Percentiles rank a stretch among this genome's conserved stretches.
Evolutionary conservation across 2,888 invertebrate species (phyloP).

Genomic region (Drosophila trichaetosa): DNA sequence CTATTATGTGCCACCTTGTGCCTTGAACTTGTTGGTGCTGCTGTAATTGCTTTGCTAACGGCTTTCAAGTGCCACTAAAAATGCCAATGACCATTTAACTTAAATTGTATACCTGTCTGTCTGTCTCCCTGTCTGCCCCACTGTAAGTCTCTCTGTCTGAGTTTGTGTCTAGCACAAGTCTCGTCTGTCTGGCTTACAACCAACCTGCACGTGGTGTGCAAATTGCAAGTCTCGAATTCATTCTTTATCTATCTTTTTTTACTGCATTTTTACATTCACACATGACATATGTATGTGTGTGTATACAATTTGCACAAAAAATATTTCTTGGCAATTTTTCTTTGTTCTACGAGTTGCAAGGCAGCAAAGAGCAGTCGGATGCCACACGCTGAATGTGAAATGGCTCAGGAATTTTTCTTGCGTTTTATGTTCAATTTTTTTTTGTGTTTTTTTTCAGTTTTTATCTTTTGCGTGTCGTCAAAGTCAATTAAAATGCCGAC

Average conservation of each 20-base stretch:
- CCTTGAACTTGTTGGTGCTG: slow-evolving; percentile 42
- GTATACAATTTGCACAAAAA: slow-evolving; percentile 36
- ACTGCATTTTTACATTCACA: slow-evolving; percentile 7
- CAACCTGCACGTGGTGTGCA: slow-evolving; percentile 32
- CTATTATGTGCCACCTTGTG: slow-evolving; percentile 18
- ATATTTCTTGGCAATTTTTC: slow-evolving; percentile 25
- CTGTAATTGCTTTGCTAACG: slow-evolving; percentile 50
- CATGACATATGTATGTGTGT: slow-evolving; percentile 2
- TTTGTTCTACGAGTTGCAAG: slow-evolving; percentile 19
- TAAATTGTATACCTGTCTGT: slow-evolving; percentile 10
- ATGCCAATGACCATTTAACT: slow-evolving; percentile 69
- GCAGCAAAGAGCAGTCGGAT: slow-evolving; percentile 18
- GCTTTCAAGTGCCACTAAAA: slow-evolving; percentile 59
- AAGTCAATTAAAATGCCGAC: slow-evolving; percentile 60
- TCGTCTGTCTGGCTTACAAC: slow-evolving; percentile 29
- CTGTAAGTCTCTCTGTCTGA: slow-evolving; percentile 19
- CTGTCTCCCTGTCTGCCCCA: slow-evolving; percentile 22
- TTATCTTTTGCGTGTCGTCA: slow-evolving; percentile 38
- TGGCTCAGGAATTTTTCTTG: slow-evolving; percentile 37
- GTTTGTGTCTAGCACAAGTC: slow-evolving; percentile 23
- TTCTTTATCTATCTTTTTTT: slow-evolving; percentile 20
- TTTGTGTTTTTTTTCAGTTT: slow-evolving; percentile 5
- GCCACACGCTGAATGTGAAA: slow-evolving; percentile 28
- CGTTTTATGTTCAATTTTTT: slow-evolving; percentile 22
- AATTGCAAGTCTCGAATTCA: slow-evolving; percentile 19